Base-by-base conservation (phyloP, 1,140 invertebrate species). In the Dendroctonus ponderosae region DNA sequence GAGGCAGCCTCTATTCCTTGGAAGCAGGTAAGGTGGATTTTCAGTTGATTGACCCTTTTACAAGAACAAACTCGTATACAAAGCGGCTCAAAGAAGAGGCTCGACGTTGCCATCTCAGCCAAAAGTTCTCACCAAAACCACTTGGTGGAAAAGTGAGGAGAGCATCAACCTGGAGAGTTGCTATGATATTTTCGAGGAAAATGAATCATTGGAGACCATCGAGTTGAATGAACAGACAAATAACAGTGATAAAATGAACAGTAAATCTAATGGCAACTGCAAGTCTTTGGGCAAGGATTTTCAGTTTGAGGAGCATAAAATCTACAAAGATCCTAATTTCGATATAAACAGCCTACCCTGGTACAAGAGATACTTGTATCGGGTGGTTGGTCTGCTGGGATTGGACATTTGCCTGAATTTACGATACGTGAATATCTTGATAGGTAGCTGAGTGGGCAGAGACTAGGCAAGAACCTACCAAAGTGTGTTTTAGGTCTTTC, bases 361-460 rank as follows among this genome's bases (percentile, higher is more conserved):
- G 26, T 71, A 59, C 6, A 61, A 70, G 12, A 51, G 62, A 70
- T 83, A 84, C 41, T 76, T 80, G 12, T 75, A 82, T 69, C 83
- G 82, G 70, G 64, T 87, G 39, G 71, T 83, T 0, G 79, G 84
- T 2, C 85, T 88, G 61, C 89, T 89, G 68, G 87, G 89, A 72
- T 77, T 90, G 56, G 84, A 87, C 73, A 76, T 90, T 12, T 71
- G 89, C 50, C 81, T 82, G 68, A 87, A 90, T 75, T 82, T 83
- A 6, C 82, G 85, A 6, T 89, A 85, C 65, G 81, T 88, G 2
- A 89, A 87, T 72, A 79, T 89, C 12, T 85, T 88, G 76, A 71
- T 87, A 37, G 88, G 64, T 66, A 52, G 0, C 8, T 46, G 43
- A 7, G 11, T 14, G 41, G 3, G 12, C 26, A 42, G 12, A 3